Evolutionary conservation across 2,113 vertebrate species (phyloP).

Genomic region (Gambusia affinis): DNA sequence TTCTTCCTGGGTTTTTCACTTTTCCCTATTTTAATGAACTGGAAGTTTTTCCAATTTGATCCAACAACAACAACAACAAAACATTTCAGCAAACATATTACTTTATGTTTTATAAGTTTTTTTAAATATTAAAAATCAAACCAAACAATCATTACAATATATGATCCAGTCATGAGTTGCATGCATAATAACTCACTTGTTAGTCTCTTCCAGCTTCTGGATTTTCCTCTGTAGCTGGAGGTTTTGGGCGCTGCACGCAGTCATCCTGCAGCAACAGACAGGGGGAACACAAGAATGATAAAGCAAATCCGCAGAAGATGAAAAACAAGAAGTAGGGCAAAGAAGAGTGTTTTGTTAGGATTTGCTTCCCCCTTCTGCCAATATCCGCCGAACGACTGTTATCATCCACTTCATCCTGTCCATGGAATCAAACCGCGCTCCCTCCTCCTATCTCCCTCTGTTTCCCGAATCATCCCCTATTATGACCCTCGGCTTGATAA

Average conservation of each 20-base stretch:
- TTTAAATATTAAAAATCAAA: no score
- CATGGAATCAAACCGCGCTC: neutral
- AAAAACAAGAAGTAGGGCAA: neutral
- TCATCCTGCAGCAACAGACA: conserved; percentile 60
- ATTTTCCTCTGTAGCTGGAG: conserved; percentile 72
- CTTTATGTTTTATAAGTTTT: no score
- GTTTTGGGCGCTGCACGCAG: conserved; percentile 67
- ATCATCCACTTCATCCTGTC: conserved; percentile 25
- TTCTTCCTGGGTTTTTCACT: no score
- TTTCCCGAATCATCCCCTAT: conserved; percentile 31
- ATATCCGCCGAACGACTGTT: conserved; percentile 34
- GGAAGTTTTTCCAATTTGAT: no score
- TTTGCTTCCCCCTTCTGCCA: conserved; percentile 16
- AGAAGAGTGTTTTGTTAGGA: neutral
- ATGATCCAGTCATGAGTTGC: neutral
- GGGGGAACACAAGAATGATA: neutral
- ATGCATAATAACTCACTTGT: conserved; percentile 64
- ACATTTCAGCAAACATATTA: no score
- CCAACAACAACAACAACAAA: no score
- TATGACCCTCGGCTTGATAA: conserved; percentile 30
- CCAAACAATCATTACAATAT: neutral
- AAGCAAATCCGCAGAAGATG: neutral
- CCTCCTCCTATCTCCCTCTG: conserved; percentile 2
- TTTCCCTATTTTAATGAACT: no score
- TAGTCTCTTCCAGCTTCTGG: conserved; percentile 69